Conservation (phyloP, 1,140 invertebrate genomes). For the Zaprionus ghesquierei region DNA sequence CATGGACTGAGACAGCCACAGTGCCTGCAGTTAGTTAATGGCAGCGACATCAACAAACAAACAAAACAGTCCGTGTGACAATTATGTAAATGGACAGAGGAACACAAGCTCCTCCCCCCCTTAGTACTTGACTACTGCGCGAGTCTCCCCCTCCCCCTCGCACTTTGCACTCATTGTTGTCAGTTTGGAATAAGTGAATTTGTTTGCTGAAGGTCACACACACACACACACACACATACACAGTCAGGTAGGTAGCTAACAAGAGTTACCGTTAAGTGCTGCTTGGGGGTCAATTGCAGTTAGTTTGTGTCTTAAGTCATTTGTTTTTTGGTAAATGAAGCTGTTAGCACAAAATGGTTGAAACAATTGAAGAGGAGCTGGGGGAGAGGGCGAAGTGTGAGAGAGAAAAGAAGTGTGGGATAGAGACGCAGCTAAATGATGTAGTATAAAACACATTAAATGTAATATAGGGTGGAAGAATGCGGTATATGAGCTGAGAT, state of each 20-base stretch:
- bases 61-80: conserved; percentile 68
- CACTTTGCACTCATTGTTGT: conserved; percentile 16
- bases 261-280: conserved; percentile 69
- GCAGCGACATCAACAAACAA: conserved; percentile 41
- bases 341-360: conserved; percentile 27
- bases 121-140: conserved; percentile 52
- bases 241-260: not conserved
- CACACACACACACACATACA: conserved; percentile 42
- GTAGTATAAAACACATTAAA: not conserved
- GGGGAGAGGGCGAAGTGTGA: not conserved
- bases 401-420: not conserved
- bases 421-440: not conserved
- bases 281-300: conserved; percentile 61
- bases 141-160: not conserved
- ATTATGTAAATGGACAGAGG: conserved; percentile 73
- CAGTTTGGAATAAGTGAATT: conserved; percentile 65
- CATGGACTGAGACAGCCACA: conserved; percentile 12
- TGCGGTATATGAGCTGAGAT: too few relatives aligned
- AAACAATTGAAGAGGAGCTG: not conserved
- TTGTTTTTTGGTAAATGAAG: conserved; percentile 53
- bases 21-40: conserved; percentile 55
- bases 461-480: not conserved
- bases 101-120: too few relatives aligned
- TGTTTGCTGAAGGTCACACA: conserved; percentile 61
- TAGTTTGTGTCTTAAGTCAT: conserved; percentile 73